These are phyloP conservation scores for Porites lobata DNA, from an alignment of 92 coral and sea anemone species.

Conservation along the genomic window DNA sequence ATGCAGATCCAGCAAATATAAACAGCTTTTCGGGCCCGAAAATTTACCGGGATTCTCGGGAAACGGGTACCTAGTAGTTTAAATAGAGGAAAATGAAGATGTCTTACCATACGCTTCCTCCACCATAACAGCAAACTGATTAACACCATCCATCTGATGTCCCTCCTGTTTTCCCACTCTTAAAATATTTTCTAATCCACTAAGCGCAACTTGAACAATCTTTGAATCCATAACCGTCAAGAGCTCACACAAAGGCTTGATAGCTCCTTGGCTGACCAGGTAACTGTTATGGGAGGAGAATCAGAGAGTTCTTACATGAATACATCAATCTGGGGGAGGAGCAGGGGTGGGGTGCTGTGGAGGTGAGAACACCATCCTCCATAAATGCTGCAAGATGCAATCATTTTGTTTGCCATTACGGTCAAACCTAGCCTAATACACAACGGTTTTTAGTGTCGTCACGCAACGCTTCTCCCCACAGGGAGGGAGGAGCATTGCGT, in stretches of 20 bases:
- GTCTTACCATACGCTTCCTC: constrained; percentile 96
- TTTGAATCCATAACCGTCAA: constrained; percentile 95
- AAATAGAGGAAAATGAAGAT: too few species aligned
- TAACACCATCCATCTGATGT: constrained; percentile 73
- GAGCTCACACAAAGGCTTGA: constrained; percentile 94
- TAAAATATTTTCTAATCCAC: constrained; percentile 94
- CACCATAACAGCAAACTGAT: constrained; percentile 91
- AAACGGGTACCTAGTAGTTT: not conserved
- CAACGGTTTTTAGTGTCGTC: too few species aligned
- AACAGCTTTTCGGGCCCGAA: too few species aligned
- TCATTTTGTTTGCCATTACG: too few species aligned
- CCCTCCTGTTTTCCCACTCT: constrained; percentile 86
- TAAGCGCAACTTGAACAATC: constrained; percentile 96
- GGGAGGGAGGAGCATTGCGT: too few species aligned
- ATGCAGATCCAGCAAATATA: too few species aligned
- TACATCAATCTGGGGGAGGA: too few species aligned
- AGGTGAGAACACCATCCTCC: too few species aligned
- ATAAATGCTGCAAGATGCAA: too few species aligned
- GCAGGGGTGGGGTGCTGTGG: not conserved
- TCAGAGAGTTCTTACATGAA: not conserved
- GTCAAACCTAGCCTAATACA: too few species aligned
- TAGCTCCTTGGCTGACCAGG: constrained; percentile 93
- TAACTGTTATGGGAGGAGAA: constrained; percentile 66
- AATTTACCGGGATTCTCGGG: not conserved
- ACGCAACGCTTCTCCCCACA: too few species aligned